Conservation (phyloP, 1,140 invertebrate genomes). For the Octopus sinensis region DNA sequence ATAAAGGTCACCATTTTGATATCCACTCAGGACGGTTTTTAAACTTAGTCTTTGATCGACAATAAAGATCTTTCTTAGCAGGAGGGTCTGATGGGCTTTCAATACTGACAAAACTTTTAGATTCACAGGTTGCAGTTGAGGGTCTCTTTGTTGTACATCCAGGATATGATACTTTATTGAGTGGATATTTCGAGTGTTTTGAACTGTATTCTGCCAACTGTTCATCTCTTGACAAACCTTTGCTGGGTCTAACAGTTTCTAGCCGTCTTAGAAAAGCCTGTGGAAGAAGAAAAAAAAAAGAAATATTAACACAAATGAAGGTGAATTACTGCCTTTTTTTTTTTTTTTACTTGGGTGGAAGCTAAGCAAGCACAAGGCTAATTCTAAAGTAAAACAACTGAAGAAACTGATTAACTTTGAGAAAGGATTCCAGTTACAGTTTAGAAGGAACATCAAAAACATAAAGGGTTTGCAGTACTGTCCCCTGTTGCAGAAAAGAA, state of each 20-base stretch:
- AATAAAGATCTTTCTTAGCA: background rate
- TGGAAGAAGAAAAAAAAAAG: slow-evolving; percentile 25
- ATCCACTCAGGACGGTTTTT: slow-evolving; percentile 3
- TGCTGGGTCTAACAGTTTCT: slow-evolving; percentile 42
- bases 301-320: background rate
- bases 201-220: slow-evolving; percentile 39
- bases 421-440: too few species aligned
- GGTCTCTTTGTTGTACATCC: background rate
- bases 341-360: background rate
- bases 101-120: background rate
- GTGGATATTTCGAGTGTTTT: background rate
- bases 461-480: too few species aligned
- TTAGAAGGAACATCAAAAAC: too few species aligned
- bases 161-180: background rate
- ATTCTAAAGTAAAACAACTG: too few species aligned
- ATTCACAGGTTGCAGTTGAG: background rate
- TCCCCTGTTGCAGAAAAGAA: too few species aligned
- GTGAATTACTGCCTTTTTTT: background rate
- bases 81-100: background rate
- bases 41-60: background rate
- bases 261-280: slow-evolving; percentile 50
- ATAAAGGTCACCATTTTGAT: background rate
- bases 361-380: too few species aligned
- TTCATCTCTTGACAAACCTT: slow-evolving; percentile 36
- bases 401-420: too few species aligned